Evolutionary conservation across 2,888 invertebrate species (phyloP), one percentile per base, ranked within the genome.

Genomic region (Geophilus truncorum): DNA sequence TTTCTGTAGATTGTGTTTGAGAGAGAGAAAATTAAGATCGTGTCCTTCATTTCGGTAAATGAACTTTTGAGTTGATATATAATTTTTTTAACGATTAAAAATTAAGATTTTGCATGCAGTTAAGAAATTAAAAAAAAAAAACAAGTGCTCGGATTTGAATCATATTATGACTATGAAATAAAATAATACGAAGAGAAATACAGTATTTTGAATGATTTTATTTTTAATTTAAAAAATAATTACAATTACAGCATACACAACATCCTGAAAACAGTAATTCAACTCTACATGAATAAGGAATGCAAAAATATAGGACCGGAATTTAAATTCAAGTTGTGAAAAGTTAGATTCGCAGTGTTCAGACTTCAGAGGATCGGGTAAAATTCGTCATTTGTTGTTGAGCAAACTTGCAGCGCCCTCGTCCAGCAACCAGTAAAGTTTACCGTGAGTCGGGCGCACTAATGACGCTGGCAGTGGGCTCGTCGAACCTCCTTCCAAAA

Each of bases 401-500:
- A 87, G 83, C 25, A 84, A 84, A 15, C 84, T 81, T 15, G 88
- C 88, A 51, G 88, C 88, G 77, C 85, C 85, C 82, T 85, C 84
- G 82, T 89, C 89, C 77, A 89, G 87, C 84, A 90, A 86, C 91
- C 91, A 91, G 84, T 91, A 90, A 0, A 95, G 87, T 79, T 90
- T 88, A 18, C 95, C 95, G 82, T 89, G 87, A 5, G 87, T 88
- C 0, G 94, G 94, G 82, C 90, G 89, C 15, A 97, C 94, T 85
- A 91, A 88, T 0, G 90, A 90, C 0, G 95, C 93, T 7, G 97
- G 97, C 25, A 96, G 88, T 51, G 45, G 79, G 7, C 85, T 85
- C 79, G 90, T 89, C 85, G 94, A 94, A 81, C 91, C 90, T 82
- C 93, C 92, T 83, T 91, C 90, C 81, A 96, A 88, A 82, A 96